A percentile compares a stretch with the other conserved stretches of the same genome.
Evolutionary conservation across 92 coral and sea anemone genomes (phyloP).

Genomic region (Virgularia gustaviana): DNA sequence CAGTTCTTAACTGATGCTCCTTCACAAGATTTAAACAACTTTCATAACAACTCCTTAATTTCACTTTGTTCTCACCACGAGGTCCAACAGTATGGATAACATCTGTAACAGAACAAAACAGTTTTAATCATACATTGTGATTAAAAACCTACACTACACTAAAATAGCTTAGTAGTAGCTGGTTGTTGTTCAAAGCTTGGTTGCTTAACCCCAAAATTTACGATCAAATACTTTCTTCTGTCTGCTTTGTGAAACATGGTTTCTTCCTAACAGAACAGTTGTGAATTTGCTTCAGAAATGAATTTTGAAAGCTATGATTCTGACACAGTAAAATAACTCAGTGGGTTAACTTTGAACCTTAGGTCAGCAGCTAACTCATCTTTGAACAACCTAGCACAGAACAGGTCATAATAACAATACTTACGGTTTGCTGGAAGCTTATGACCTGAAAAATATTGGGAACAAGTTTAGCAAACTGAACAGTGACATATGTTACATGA

Average conservation of each 20-base stretch:
- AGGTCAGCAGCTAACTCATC: too few species aligned
- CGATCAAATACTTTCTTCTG: too few species aligned
- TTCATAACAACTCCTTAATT: slow-evolving; percentile 63
- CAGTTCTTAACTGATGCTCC: slow-evolving; percentile 56
- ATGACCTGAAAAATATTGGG: slow-evolving; percentile 60
- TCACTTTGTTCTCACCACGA: slow-evolving; percentile 55
- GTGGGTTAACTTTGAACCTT: too few species aligned
- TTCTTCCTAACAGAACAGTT: too few species aligned
- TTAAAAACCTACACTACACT: too few species aligned
- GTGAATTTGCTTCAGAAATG: too few species aligned
- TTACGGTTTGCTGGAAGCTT: slow-evolving; percentile 89
- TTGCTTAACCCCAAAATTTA: not conserved
- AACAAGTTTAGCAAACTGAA: too few species aligned
- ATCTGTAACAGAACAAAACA: too few species aligned
- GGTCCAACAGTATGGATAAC: slow-evolving; percentile 97
- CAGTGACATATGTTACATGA: not conserved
- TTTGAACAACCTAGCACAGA: not conserved
- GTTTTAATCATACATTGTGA: too few species aligned
- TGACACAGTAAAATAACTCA: not conserved
- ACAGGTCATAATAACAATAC: slow-evolving; percentile 15
- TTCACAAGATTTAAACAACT: slow-evolving; percentile 59
- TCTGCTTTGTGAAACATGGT: too few species aligned
- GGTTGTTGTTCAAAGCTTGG: not conserved
- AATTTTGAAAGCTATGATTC: too few species aligned
- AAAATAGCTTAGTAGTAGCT: too few species aligned